Conservation (phyloP, 2,113 vertebrate genomes). For the Balaenoptera acutorostrata region DNA sequence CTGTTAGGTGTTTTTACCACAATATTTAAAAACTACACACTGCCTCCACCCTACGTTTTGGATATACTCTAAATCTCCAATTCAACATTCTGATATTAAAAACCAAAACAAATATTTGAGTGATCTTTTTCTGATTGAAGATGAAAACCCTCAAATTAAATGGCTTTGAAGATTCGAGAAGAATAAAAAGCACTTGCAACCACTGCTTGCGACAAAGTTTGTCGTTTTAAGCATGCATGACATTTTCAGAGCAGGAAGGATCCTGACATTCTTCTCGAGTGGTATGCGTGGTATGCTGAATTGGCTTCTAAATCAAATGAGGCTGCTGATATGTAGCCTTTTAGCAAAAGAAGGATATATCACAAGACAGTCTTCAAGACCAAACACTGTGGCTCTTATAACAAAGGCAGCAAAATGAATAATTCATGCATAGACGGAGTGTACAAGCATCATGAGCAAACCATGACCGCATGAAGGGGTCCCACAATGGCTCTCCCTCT, state of each 20-base stretch:
- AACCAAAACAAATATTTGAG: not conserved
- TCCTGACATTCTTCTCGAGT: conserved; percentile 37
- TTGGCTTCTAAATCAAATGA: conserved; percentile 74
- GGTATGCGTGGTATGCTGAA: conserved; percentile 54
- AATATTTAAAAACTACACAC: not conserved
- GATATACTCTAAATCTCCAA: conserved; percentile 42
- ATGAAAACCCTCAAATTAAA: conserved; percentile 42
- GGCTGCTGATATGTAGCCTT: conserved; percentile 69
- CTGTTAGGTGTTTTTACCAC: not conserved
- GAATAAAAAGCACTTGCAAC: conserved; percentile 13
- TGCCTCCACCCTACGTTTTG: conserved; percentile 36
- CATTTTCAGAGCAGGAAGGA: conserved; percentile 62
- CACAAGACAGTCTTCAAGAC: conserved; percentile 71
- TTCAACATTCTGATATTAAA: conserved; percentile 38
- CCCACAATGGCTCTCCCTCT: conserved; percentile 19
- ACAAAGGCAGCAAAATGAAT: conserved; percentile 80
- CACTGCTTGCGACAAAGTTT: conserved; percentile 40
- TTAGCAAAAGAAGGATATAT: conserved; percentile 74
- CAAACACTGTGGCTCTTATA: conserved; percentile 79
- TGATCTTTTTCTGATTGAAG: conserved; percentile 12
- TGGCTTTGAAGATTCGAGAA: conserved; percentile 20
- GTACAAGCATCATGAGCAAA: conserved; percentile 72
- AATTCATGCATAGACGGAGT: conserved; percentile 76
- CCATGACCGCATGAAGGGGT: conserved; percentile 60
- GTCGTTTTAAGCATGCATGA: conserved; percentile 56